Percentiles rank a stretch among this genome's conserved stretches.
Evolutionary conservation across 2,797 vertebrate species (phyloP).

Genomic region (Artibeus jamaicensis): DNA sequence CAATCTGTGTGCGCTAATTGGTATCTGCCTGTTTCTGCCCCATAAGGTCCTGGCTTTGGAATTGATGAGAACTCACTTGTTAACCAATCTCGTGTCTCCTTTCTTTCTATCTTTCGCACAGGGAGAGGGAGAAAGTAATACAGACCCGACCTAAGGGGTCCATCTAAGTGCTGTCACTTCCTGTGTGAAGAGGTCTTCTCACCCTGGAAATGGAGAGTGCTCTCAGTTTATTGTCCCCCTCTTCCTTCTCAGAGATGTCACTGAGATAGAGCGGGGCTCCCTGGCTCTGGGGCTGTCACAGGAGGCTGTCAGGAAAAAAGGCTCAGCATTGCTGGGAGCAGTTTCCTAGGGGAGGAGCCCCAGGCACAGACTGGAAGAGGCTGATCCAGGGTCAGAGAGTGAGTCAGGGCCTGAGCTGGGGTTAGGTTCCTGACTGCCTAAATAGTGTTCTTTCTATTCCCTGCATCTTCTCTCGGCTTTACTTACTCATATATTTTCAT

Average conservation of each 20-base stretch:
- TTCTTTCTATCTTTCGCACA: neutral
- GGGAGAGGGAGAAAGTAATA: neutral
- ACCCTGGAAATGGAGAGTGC: neutral
- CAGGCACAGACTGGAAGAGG: neutral
- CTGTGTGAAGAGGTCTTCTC: conserved; percentile 24
- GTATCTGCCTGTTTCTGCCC: neutral
- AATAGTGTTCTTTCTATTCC: neutral
- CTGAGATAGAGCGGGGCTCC: neutral
- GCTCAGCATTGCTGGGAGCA: neutral
- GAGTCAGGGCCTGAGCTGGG: neutral
- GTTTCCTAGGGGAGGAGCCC: neutral
- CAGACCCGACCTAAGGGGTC: neutral
- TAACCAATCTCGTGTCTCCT: neutral
- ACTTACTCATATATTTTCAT: neutral
- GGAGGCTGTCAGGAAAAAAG: neutral
- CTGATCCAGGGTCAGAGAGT: neutral
- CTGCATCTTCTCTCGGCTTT: neutral
- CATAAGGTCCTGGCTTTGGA: neutral
- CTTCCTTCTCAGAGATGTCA: neutral
- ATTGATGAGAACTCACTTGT: neutral
- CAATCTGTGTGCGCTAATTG: neutral
- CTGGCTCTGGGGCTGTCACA: neutral
- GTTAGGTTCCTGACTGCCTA: neutral
- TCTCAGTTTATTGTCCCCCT: neutral
- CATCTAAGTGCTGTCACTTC: neutral